Conservation (phyloP, 2,113 vertebrate species). For the Ascaphus truei region DNA sequence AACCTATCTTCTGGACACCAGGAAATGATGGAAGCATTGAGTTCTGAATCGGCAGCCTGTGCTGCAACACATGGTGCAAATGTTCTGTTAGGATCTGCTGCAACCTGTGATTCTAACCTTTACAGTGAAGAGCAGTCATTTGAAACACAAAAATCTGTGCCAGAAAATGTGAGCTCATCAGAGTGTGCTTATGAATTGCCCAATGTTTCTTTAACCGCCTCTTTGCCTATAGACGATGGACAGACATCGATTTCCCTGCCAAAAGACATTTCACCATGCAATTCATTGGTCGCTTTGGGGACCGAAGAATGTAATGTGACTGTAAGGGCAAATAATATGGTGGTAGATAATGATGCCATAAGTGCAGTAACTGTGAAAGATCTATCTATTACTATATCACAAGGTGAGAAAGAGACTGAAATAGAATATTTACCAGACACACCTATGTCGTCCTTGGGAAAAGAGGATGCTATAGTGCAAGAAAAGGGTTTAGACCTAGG, state of each 20-base stretch:
- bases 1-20: neutral
- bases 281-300: slow-evolving; percentile 54
- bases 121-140: neutral
- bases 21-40: neutral
- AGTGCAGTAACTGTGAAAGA: neutral
- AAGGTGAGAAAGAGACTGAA: neutral
- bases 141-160: slow-evolving; percentile 30
- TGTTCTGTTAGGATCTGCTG: neutral
- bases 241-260: slow-evolving; percentile 62
- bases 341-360: neutral
- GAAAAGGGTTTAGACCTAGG: neutral
- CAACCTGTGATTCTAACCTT: neutral
- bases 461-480: neutral
- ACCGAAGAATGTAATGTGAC: slow-evolving; percentile 41
- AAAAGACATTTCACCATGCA: slow-evolving; percentile 65
- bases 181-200: slow-evolving; percentile 28
- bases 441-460: slow-evolving; percentile 11
- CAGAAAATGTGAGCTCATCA: slow-evolving; percentile 32
- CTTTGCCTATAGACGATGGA: slow-evolving; percentile 37
- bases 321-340: slow-evolving; percentile 15
- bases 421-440: slow-evolving; percentile 32
- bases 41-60: neutral
- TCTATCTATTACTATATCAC: neutral
- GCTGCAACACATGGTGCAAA: neutral
- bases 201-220: neutral